These are phyloP conservation scores for Hemiprocne comata DNA, from an alignment of 2,113 vertebrate species.

Conservation along the genomic window DNA sequence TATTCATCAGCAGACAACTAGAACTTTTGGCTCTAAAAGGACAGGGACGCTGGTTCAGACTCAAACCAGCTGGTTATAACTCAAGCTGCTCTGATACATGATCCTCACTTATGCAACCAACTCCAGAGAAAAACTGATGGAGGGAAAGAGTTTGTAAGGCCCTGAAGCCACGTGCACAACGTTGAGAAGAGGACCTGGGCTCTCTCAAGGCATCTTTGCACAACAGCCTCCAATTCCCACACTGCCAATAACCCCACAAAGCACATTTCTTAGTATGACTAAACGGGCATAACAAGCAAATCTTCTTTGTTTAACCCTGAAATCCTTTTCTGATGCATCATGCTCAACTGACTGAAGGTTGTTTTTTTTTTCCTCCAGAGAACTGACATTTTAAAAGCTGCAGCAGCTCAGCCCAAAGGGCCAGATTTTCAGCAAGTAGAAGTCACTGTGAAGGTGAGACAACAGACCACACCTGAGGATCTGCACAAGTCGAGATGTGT, in stretches of 20 bases:
- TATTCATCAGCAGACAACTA: neutral
- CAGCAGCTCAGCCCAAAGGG: neutral
- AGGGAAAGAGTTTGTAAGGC: neutral
- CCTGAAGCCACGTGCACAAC: accelerated
- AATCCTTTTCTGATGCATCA: neutral
- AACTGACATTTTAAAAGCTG: neutral
- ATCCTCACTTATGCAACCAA: neutral
- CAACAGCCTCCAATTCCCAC: neutral
- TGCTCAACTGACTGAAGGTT: accelerated
- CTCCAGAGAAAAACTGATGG: neutral
- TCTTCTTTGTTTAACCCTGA: neutral
- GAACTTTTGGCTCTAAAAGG: neutral
- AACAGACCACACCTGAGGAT: neutral
- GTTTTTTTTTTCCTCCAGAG: neutral
- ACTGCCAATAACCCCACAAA: neutral
- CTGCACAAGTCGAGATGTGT: accelerated
- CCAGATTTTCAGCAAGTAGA: neutral
- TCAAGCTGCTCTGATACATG: accelerated
- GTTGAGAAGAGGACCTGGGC: neutral
- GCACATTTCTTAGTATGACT: neutral
- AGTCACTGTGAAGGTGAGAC: neutral
- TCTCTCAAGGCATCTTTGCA: accelerated
- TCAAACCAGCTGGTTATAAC: accelerated
- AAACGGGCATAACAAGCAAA: neutral
- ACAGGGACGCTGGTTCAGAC: neutral